Evolutionary conservation across 2,113 vertebrate genomes (phyloP).

Genomic region (Muntiacus reevesi): DNA sequence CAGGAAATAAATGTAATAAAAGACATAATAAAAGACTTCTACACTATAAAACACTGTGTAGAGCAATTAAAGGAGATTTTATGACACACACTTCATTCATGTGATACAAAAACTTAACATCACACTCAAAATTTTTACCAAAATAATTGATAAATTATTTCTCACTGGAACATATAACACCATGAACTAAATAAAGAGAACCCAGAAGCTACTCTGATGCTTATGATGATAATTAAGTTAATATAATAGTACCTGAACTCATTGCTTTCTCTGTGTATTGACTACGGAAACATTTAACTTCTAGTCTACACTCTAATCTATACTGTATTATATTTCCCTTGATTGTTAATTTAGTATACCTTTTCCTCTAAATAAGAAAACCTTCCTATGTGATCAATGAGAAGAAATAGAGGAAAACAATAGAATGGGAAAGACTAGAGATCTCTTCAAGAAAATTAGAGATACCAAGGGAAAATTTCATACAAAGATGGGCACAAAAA

Average conservation of each 20-base stretch:
- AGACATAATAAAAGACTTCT: neutral
- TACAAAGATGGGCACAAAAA: neutral
- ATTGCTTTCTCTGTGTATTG: neutral
- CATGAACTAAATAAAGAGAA: neutral
- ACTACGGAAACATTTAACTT: neutral
- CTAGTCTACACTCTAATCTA: neutral
- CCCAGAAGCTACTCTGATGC: neutral
- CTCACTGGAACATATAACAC: neutral
- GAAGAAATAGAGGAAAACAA: neutral
- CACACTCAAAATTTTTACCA: neutral
- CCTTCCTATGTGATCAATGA: neutral
- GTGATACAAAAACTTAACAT: neutral
- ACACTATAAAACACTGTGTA: neutral
- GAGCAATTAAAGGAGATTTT: neutral
- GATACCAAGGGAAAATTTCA: neutral
- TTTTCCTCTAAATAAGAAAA: neutral
- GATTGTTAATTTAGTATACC: neutral
- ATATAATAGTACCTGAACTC: neutral
- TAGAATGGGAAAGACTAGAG: neutral
- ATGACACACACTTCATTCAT: neutral
- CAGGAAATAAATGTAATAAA: neutral
- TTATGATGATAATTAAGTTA: neutral
- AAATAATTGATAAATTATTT: neutral
- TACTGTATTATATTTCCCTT: neutral
- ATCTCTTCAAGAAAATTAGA: neutral